Percentiles rank a stretch among this genome's conserved stretches.
Evolutionary conservation across 2,797 vertebrate species (phyloP).

Genomic region (Melanotaenia pygmaea): DNA sequence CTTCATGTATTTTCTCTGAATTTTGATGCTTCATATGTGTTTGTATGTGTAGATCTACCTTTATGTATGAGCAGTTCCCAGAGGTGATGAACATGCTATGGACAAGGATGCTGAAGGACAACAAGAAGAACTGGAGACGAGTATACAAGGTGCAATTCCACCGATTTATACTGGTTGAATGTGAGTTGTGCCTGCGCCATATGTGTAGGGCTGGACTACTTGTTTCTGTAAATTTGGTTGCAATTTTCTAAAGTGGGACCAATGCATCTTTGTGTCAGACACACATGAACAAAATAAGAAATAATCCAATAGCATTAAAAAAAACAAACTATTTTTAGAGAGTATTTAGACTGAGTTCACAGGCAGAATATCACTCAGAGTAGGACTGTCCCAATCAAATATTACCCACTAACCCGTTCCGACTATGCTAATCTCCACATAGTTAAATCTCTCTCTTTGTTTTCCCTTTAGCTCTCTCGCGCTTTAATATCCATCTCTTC

Average conservation of each 20-base stretch:
- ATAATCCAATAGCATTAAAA: neutral
- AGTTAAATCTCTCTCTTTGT: neutral
- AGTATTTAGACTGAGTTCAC: neutral
- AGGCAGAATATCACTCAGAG: neutral
- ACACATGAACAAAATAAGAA: neutral
- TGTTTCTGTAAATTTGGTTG: neutral
- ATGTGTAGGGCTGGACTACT: neutral
- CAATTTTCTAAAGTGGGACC: slow-evolving; percentile 1
- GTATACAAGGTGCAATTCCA: slow-evolving; percentile 91
- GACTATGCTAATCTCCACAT: neutral
- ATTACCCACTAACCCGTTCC: neutral
- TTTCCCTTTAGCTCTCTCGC: neutral
- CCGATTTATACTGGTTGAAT: neutral
- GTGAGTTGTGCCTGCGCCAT: neutral
- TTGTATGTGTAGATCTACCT: slow-evolving; percentile 87
- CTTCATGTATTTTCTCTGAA: neutral
- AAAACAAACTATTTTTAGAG: neutral
- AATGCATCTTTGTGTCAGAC: neutral
- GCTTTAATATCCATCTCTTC: slow-evolving; percentile 52
- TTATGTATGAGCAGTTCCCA: slow-evolving; percentile 99
- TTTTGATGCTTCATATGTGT: neutral
- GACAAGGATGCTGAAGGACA: slow-evolving; percentile 98
- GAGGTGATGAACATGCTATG: slow-evolving; percentile 99
- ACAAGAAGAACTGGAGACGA: slow-evolving; percentile 99
- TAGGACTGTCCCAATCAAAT: neutral